Conservation (phyloP, 2,113 vertebrate genomes). For the Sebastes schlegelii region DNA sequence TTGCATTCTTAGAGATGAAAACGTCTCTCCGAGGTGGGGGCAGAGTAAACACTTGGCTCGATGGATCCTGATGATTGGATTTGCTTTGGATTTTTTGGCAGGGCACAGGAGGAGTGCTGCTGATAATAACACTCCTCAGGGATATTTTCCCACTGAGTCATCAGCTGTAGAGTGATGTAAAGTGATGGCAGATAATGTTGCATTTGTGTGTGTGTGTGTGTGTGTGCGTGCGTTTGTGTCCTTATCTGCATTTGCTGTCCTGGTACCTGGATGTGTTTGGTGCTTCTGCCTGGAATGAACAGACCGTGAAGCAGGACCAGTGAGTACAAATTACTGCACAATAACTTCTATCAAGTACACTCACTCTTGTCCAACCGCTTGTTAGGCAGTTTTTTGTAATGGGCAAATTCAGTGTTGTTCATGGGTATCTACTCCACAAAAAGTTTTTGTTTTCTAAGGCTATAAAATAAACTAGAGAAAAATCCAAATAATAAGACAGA, state of each 20-base stretch:
- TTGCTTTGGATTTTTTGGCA: constrained; percentile 52
- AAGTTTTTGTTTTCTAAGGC: background rate
- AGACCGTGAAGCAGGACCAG: constrained; percentile 87
- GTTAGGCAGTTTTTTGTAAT: background rate
- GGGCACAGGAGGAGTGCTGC: constrained; percentile 18
- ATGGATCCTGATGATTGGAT: constrained; percentile 49
- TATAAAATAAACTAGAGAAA: background rate
- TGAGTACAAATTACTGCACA: constrained; percentile 74
- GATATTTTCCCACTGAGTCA: constrained; percentile 60
- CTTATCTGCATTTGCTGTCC: constrained; percentile 53
- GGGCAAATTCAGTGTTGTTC: background rate
- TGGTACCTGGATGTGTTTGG: constrained; percentile 58
- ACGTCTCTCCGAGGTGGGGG: background rate
- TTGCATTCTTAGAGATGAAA: constrained; percentile 34
- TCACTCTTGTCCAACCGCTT: background rate
- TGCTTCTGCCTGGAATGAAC: constrained; percentile 57
- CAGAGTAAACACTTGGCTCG: constrained; percentile 39
- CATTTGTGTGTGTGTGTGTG: constrained; percentile 36
- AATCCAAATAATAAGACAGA: background rate
- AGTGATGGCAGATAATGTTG: constrained; percentile 48
- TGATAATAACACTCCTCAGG: constrained; percentile 48
- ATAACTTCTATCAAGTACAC: background rate
- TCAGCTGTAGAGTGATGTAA: constrained; percentile 53
- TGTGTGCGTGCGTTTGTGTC: constrained; percentile 35
- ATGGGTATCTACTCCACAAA: background rate